These are phyloP conservation scores for Caenorhabditis sp. DNA, from an alignment of 2,888 invertebrate genomes.

Conservation along the genomic window DNA sequence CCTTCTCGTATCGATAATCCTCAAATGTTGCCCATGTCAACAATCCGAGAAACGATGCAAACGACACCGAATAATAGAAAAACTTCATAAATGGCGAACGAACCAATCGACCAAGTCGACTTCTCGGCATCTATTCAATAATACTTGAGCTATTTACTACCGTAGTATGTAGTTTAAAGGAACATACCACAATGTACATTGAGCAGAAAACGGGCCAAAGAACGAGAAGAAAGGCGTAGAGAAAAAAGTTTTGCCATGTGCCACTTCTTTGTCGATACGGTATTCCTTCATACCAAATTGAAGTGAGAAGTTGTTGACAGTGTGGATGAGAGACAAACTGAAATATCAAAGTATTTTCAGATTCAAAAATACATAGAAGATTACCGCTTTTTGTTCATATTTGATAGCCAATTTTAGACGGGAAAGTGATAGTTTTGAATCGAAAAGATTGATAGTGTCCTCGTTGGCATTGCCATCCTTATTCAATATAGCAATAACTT, in stretches of 20 bases:
- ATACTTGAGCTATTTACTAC: too few species aligned
- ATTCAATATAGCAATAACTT: constrained; percentile 74
- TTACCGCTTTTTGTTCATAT: constrained; percentile 76
- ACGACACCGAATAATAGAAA: constrained; percentile 75
- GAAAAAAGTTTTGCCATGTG: constrained; percentile 71
- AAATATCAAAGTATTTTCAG: too few species aligned
- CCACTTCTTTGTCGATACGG: constrained; percentile 71
- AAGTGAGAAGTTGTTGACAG: constrained; percentile 75
- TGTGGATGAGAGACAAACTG: constrained; percentile 76
- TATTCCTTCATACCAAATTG: constrained; percentile 75
- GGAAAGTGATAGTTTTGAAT: constrained; percentile 71
- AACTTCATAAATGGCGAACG: constrained; percentile 76
- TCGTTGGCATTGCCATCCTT: constrained; percentile 71
- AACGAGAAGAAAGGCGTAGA: constrained; percentile 74
- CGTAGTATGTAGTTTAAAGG: too few species aligned
- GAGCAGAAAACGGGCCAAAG: constrained; percentile 73
- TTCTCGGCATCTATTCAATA: constrained; percentile 72
- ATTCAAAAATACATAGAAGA: too few species aligned
- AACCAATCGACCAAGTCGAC: constrained; percentile 74
- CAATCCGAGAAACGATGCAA: constrained; percentile 74
- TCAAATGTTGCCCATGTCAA: constrained; percentile 73
- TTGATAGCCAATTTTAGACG: constrained; percentile 75
- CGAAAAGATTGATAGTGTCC: constrained; percentile 68
- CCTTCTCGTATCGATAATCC: constrained; percentile 63
- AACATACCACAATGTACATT: constrained; percentile 66